phyloP scores from a whole-genome alignment of 2,113 vertebrate genomes.

The Halichoerus grypus region DNA sequence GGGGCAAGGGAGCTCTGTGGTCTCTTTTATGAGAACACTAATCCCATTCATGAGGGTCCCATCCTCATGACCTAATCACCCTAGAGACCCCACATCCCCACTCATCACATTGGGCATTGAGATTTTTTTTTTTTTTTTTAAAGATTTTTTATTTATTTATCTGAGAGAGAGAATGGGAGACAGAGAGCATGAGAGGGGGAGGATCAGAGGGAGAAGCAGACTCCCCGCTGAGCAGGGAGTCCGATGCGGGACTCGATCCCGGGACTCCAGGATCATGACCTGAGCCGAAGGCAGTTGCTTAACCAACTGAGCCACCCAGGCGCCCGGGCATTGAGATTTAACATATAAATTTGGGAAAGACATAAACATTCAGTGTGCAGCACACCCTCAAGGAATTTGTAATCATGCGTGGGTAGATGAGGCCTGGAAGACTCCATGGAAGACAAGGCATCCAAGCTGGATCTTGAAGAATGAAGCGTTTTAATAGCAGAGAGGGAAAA shows the following conservation, averaged over 20 bases:
- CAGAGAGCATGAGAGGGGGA: too few species aligned
- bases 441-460: background rate
- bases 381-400: background rate
- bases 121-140: too few species aligned
- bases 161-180: too few species aligned
- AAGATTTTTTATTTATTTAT: too few species aligned
- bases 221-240: too few species aligned
- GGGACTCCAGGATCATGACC: too few species aligned
- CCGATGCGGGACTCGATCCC: too few species aligned
- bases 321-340: background rate
- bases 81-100: background rate
- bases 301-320: too few species aligned
- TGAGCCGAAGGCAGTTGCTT: too few species aligned
- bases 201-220: too few species aligned
- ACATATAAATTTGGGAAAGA: background rate
- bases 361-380: background rate
- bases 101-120: background rate
- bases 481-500: conserved; percentile 37
- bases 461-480: conserved; percentile 22
- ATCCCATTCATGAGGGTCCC: background rate
- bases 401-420: background rate
- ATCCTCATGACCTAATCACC: background rate
- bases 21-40: background rate
- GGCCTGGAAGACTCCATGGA: background rate
- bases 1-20: background rate